Evolutionary conservation across 1,140 invertebrate genomes (phyloP), one percentile per base, ranked within the genome.

Genomic region (Tetranychus cinnabarinus): DNA sequence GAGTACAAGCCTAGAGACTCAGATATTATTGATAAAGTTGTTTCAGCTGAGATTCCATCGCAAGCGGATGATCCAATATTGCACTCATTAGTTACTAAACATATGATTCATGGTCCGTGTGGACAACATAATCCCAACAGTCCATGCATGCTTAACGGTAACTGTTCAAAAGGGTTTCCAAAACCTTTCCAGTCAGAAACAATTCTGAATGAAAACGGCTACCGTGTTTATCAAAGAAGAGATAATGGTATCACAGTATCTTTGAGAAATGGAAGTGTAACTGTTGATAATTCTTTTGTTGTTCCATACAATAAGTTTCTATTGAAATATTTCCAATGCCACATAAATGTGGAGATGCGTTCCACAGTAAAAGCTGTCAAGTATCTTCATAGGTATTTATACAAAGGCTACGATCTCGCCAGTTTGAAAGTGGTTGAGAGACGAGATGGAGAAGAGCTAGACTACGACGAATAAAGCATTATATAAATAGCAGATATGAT

Each of bases 31-130:
- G 76, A 78, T 69, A 61, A 70, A 37, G 65, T 77, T 10, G 75
- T 78, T 63, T 75, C 62, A 50, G 77, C 75, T 4, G 76, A 79
- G 72, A 73, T 80, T 61, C 76, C 78, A 50, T 15, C 42, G 70
- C 56, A 56, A 45, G 52, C 65, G 48, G 67, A 31, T 56, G 72
- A 78, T 69, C 70, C 68, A 63, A 34, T 60, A 56, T 63, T 77
- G 36, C 65, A 69, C 58, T 50, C 60, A 36, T 63, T 64, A 56
- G 69, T 77, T 23, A 72, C 56, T 6, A 72, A 42, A 33, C 61
- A 71, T 63, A 78, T 71, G 70, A 58, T 77, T 50, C 71, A 73
- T 62, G 67, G 63, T 31, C 64, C 68, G 35, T 69, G 70, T 65
- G 70, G 64, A 15, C 8, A 2, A 13, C 10, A 42, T 23, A 68